These are phyloP conservation scores for Helogale parvula DNA, from an alignment of 2,113 vertebrate genomes.

Conservation along the genomic window DNA sequence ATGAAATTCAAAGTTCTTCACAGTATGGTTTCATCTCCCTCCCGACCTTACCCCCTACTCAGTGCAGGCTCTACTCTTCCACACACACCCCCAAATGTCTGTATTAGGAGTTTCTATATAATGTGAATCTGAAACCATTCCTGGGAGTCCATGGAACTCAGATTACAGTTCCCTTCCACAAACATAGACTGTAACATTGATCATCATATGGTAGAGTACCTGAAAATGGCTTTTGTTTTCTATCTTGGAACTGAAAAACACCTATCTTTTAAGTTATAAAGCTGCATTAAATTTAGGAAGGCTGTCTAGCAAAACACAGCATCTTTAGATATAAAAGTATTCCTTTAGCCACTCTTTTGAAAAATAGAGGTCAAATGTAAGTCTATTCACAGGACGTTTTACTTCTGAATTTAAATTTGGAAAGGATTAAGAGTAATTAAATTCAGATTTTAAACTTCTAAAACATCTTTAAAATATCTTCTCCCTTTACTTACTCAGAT, in stretches of 20 bases:
- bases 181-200: not conserved
- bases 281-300: not conserved
- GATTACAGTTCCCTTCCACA: not conserved
- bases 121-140: not conserved
- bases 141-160: not conserved
- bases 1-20: not conserved
- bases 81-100: not conserved
- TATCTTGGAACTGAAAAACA: not conserved
- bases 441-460: not conserved
- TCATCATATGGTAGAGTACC: not conserved
- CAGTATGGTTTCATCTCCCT: not conserved
- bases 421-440: not conserved
- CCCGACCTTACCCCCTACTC: not conserved
- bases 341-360: not conserved
- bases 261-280: not conserved
- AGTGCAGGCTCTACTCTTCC: not conserved
- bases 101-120: not conserved
- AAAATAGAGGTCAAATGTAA: not conserved
- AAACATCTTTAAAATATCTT: not conserved
- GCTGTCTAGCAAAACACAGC: not conserved
- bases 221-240: not conserved
- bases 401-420: slow-evolving; percentile 7
- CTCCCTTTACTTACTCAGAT: not conserved
- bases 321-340: not conserved
- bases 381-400: not conserved